These are phyloP conservation scores for Caenorhabditis inopinata DNA, from an alignment of 1,140 invertebrate genomes.

Conservation along the genomic window DNA sequence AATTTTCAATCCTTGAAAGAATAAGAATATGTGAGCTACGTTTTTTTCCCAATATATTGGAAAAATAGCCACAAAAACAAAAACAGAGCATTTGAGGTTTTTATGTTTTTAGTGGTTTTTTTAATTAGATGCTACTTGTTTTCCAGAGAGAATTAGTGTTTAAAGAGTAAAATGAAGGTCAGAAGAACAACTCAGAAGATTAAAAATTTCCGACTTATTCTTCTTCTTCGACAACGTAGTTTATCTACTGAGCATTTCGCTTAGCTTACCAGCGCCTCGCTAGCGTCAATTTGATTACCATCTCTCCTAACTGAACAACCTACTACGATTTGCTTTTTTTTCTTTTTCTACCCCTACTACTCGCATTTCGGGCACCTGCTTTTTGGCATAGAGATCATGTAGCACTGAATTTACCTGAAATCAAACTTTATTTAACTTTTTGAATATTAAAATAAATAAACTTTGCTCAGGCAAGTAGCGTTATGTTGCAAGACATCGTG, in stretches of 20 bases:
- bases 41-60: no score
- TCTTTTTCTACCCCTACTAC: neutral
- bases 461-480: no score
- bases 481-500: no score
- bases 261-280: slow-evolving; percentile 21
- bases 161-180: no score
- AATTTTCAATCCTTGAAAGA: no score
- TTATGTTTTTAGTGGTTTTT: neutral
- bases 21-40: no score
- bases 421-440: neutral
- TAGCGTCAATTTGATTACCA: slow-evolving; percentile 32
- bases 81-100: no score
- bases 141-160: no score
- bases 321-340: slow-evolving; percentile 18
- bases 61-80: no score
- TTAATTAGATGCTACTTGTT: neutral
- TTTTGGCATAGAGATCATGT: neutral
- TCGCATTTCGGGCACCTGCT: neutral
- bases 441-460: neutral
- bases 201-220: no score
- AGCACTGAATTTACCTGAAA: neutral
- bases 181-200: no score
- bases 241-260: slow-evolving; percentile 22
- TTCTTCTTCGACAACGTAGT: slow-evolving; percentile 23
- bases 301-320: slow-evolving; percentile 33